Percentiles rank a stretch among this genome's conserved stretches.
These are phyloP conservation scores for Diacarnus erythraeanus DNA, from an alignment of 37 sponge, comb jelly and placozoan species.

Conservation along the genomic window DNA sequence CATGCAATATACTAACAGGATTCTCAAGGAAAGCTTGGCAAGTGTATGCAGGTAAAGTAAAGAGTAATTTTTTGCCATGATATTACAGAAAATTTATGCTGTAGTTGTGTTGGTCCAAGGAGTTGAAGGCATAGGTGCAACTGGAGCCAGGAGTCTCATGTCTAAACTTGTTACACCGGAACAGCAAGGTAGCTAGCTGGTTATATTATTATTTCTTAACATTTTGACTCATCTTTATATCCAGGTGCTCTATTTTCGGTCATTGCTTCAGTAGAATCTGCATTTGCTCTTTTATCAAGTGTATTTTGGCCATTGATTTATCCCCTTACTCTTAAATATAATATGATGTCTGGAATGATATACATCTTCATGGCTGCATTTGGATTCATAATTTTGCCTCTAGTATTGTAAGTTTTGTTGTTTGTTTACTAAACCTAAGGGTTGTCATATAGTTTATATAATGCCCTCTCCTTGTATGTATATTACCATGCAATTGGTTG, in stretches of 20 bases:
- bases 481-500: too few species aligned
- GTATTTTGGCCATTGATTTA: constrained; percentile 8
- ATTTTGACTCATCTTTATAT: neutral
- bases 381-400: neutral
- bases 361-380: constrained; percentile 23
- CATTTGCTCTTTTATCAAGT: constrained; percentile 4
- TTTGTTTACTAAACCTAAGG: too few species aligned
- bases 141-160: constrained; percentile 33
- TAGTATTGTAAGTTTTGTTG: constrained; percentile 17
- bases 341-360: constrained; percentile 2
- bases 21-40: constrained; percentile 2
- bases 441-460: too few species aligned
- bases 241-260: constrained; percentile 38
- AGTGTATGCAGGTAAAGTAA: constrained; percentile 2
- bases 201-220: neutral
- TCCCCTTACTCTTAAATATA: neutral
- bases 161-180: constrained; percentile 39
- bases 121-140: constrained; percentile 2
- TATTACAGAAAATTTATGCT: too few species aligned
- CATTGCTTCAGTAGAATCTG: constrained; percentile 16
- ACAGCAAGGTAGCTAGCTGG: constrained; percentile 40
- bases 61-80: neutral
- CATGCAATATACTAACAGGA: constrained; percentile 20
- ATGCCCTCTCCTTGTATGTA: too few species aligned
- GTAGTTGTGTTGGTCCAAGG: constrained; percentile 31